Conservation (phyloP, 35 echinoderm and acorn worm genomes). For the Antedon bifida region DNA sequence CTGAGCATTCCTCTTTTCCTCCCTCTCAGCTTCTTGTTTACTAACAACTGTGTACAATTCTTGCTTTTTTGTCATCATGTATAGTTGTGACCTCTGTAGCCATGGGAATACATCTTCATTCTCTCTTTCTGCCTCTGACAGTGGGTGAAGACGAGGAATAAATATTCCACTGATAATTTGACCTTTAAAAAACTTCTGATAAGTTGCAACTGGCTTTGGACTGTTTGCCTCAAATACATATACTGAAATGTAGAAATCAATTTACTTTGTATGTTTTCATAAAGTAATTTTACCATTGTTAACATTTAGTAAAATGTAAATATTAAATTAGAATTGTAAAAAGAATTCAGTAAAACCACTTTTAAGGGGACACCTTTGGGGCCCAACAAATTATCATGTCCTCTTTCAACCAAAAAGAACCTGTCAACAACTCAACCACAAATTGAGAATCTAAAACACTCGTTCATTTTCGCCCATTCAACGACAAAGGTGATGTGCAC, state of each 20-base stretch:
- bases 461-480: constrained; percentile 38
- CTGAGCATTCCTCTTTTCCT: neutral
- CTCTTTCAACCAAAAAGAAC: neutral
- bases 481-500: constrained; percentile 22
- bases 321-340: no score
- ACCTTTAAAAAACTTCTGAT: neutral
- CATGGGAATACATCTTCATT: constrained; percentile 6
- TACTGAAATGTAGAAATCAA: neutral
- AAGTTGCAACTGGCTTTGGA: neutral
- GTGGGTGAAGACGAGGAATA: neutral
- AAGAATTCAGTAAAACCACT: no score
- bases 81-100: constrained; percentile 7
- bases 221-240: neutral
- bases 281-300: no score
- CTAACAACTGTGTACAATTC: neutral
- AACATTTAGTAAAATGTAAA: no score
- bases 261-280: no score
- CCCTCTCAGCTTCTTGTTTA: neutral
- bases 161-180: neutral
- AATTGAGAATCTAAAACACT: constrained; percentile 21
- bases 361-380: no score
- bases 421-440: constrained; percentile 15
- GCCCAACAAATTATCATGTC: no score
- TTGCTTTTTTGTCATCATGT: neutral
- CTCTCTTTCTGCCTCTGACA: neutral